Conservation (phyloP, 2,888 invertebrate genomes). For the Loripinus fragilis region DNA sequence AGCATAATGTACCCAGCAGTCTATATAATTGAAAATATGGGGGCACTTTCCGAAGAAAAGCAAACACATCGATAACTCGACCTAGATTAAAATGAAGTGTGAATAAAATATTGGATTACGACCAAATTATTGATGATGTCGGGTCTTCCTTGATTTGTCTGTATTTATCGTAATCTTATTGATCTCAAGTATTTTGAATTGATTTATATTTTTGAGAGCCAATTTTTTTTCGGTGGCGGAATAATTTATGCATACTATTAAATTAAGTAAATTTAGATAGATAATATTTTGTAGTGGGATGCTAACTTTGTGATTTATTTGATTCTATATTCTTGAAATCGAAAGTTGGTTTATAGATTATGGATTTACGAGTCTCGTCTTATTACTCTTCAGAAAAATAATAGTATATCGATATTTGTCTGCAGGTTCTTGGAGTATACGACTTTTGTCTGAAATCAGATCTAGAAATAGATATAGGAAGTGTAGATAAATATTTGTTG, state of each 20-base stretch:
- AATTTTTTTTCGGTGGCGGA: not conserved
- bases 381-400: too few species aligned
- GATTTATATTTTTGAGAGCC: slow-evolving; percentile 9
- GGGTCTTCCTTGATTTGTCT: not conserved
- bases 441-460: too few species aligned
- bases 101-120: slow-evolving; percentile 14
- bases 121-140: slow-evolving; percentile 12
- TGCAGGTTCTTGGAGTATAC: too few species aligned
- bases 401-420: too few species aligned
- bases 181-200: slow-evolving; percentile 2
- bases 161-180: not conserved
- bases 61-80: too few species aligned
- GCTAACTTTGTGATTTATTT: not conserved
- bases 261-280: not conserved
- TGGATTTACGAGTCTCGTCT: not conserved
- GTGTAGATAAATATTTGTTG: too few species aligned
- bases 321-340: not conserved
- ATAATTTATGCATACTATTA: slow-evolving; percentile 8
- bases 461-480: too few species aligned
- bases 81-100: not conserved
- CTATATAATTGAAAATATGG: slow-evolving; percentile 1
- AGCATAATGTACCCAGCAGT: slow-evolving; percentile 10
- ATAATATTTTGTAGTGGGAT: not conserved
- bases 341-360: not conserved
- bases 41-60: too few species aligned